Conservation (phyloP, 2,797 vertebrate genomes). For the Streptopelia turtur region DNA sequence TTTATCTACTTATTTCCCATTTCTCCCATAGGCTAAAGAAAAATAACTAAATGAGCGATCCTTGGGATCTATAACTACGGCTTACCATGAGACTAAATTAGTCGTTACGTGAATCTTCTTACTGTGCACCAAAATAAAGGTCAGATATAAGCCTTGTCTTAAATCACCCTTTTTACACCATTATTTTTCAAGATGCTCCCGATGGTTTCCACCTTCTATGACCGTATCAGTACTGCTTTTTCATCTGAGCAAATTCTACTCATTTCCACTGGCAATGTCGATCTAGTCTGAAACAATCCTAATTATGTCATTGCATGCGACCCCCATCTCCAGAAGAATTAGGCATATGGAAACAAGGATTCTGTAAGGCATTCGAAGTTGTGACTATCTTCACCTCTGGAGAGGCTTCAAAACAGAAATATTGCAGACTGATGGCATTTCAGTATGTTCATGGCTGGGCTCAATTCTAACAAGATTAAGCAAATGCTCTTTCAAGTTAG, state of each 20-base stretch:
- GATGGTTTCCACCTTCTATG: not conserved
- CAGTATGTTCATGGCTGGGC: not conserved
- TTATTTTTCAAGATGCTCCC: not conserved
- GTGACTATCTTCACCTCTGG: not conserved
- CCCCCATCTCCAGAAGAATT: not conserved
- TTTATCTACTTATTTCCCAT: not conserved
- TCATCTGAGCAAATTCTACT: not conserved
- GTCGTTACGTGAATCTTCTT: not conserved
- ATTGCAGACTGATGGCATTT: not conserved
- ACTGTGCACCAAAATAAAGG: not conserved
- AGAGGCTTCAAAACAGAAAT: not conserved
- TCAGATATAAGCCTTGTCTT: not conserved
- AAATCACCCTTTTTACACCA: not conserved
- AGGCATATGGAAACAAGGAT: not conserved
- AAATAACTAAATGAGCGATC: not conserved
- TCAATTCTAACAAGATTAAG: constrained; percentile 30
- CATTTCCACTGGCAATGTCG: not conserved
- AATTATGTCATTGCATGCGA: not conserved
- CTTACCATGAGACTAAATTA: not conserved
- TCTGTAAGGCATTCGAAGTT: not conserved
- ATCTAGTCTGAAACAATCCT: not conserved
- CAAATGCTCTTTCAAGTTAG: not conserved
- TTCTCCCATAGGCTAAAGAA: not conserved
- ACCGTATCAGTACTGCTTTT: not conserved
- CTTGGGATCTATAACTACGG: not conserved